Percentiles rank a stretch among this genome's conserved stretches.
Evolutionary conservation across 1,140 invertebrate species (phyloP).

Genomic region (Drosophila santomea): DNA sequence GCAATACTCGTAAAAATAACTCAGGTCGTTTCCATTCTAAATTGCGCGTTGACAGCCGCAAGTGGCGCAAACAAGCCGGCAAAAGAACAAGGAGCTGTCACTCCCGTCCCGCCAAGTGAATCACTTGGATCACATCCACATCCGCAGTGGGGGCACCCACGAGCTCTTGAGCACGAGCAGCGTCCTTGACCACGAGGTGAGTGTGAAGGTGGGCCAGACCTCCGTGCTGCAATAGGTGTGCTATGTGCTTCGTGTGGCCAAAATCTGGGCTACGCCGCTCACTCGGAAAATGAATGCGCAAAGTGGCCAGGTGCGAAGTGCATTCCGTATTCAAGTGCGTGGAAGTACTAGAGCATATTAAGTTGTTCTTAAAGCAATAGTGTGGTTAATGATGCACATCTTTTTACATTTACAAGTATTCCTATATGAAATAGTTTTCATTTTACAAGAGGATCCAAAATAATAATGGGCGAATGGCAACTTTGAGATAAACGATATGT

Average conservation of each 20-base stretch:
- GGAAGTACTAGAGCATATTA: neutral
- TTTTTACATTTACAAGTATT: neutral
- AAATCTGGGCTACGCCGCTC: conserved; percentile 25
- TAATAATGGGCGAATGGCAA: too few relatives aligned
- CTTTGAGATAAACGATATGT: too few relatives aligned
- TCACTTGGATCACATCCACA: conserved; percentile 18
- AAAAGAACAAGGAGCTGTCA: conserved; percentile 55
- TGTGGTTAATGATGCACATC: neutral
- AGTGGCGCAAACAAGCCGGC: conserved; percentile 50
- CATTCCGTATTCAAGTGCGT: neutral
- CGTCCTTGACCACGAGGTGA: conserved; percentile 77
- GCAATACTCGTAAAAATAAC: conserved; percentile 69
- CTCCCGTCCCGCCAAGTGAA: conserved; percentile 23
- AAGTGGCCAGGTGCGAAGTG: conserved; percentile 7
- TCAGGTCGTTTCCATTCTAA: conserved; percentile 69
- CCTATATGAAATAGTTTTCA: too few relatives aligned
- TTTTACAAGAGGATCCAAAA: too few relatives aligned
- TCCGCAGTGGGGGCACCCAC: conserved; percentile 36
- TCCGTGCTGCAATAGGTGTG: conserved; percentile 17
- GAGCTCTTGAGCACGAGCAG: conserved; percentile 39
- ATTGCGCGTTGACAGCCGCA: conserved; percentile 67
- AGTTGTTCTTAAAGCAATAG: neutral
- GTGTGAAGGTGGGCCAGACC: conserved; percentile 61
- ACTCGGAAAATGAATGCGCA: neutral
- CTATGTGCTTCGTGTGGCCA: conserved; percentile 15